These are phyloP conservation scores for Drosophila sordidula DNA, from an alignment of 2,888 invertebrate species.

Conservation along the genomic window DNA sequence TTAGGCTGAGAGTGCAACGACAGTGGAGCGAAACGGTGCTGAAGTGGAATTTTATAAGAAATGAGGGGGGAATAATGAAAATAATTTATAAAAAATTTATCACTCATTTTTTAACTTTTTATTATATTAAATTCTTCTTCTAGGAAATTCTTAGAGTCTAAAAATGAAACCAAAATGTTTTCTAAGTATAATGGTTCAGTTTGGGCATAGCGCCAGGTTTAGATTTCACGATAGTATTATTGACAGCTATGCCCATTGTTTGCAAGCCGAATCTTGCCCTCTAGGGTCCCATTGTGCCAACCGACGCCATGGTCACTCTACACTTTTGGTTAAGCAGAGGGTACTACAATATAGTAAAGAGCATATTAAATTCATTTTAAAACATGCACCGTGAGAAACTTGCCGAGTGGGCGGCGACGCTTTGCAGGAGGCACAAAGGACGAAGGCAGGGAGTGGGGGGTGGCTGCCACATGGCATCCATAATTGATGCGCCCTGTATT, in stretches of 20 bases:
- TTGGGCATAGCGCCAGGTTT: too few relatives aligned
- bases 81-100: too few relatives aligned
- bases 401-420: conserved; percentile 56
- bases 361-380: conserved; percentile 73
- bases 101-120: too few relatives aligned
- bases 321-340: conserved; percentile 5
- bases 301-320: conserved; percentile 1
- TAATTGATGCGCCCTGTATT: conserved; percentile 71
- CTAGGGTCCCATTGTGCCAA: conserved; percentile 8
- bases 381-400: conserved; percentile 69
- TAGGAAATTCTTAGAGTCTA: too few relatives aligned
- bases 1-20: conserved; percentile 26
- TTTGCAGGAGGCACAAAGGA: background rate
- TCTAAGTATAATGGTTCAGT: too few relatives aligned
- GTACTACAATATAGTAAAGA: conserved; percentile 41
- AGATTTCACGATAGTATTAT: too few relatives aligned
- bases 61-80: too few relatives aligned
- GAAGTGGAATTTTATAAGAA: too few relatives aligned
- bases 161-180: too few relatives aligned
- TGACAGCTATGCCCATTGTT: too few relatives aligned
- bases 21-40: conserved; percentile 33
- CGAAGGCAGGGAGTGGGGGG: background rate
- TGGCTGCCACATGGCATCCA: conserved; percentile 40
- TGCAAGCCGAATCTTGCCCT: too few relatives aligned
- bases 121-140: too few relatives aligned